These are phyloP conservation scores for Villa cingulata DNA, from an alignment of 2,888 invertebrate genomes.

Conservation along the genomic window DNA sequence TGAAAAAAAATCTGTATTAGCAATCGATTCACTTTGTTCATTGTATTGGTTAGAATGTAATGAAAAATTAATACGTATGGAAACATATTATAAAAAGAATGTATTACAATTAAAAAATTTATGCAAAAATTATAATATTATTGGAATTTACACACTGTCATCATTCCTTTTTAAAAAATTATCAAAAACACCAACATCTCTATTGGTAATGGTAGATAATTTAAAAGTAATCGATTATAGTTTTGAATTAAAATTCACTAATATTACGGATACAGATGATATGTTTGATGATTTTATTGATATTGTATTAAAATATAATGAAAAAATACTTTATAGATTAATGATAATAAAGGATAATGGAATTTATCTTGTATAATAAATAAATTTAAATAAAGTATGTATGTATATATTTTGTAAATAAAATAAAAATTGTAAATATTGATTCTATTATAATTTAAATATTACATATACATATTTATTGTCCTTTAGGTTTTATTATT, in stretches of 20 bases:
- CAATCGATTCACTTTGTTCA: constrained; percentile 39
- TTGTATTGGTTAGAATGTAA: constrained; percentile 36
- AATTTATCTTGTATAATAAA: background rate
- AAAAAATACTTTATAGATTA: background rate
- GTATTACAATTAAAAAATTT: constrained; percentile 16
- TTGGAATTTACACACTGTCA: constrained; percentile 20
- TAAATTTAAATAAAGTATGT: constrained; percentile 23
- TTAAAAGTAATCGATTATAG: constrained; percentile 13
- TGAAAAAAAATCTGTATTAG: constrained; percentile 33
- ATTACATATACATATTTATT: no score
- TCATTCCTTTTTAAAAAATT: constrained; percentile 13
- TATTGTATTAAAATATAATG: background rate
- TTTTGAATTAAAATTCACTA: constrained; percentile 8
- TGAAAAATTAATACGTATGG: constrained; percentile 16
- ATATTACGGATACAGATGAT: no score
- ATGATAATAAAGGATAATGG: constrained; percentile 1
- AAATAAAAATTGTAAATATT: no score
- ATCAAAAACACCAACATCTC: background rate
- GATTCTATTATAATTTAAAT: no score
- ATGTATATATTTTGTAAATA: no score
- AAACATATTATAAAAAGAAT: constrained; percentile 19
- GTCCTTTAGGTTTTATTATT: no score
- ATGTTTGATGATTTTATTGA: no score
- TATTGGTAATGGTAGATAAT: no score
- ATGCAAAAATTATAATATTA: constrained; percentile 19